Evolutionary conservation across 2,797 vertebrate species (phyloP), one percentile per base, ranked within the genome.

Genomic region (Crenuchus spilurus): DNA sequence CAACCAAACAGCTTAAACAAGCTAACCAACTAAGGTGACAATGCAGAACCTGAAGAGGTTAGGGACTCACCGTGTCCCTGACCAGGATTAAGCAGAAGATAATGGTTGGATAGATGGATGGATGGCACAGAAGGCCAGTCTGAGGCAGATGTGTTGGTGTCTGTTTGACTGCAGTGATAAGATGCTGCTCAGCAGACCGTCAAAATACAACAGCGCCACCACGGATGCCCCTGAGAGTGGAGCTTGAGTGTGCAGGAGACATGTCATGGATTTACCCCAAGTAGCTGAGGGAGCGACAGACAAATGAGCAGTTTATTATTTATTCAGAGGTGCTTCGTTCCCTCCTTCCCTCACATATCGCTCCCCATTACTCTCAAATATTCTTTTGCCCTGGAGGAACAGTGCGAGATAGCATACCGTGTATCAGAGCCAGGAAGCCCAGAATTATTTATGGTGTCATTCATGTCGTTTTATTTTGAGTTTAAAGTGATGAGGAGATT

Each of bases 301-400:
- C 58, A 80, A 72, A 79, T 72, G 24, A 62, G 41, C 28, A 46
- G 52, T 73, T 77, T 72, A 72, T 60, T 80, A 55, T 75, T 64
- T 72, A 58, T 60, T 48, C 33, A 60, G 37, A 49, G 35, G 20
- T 64, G 30, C 70, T 42, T 69, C 18, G 9, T 48, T 70, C 35
- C 35, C 39, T 39, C 55, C 18, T 10, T 65, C 49, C 16, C 35
- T 68, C 42, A 65, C 28, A 33, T 65, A 48, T 65, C 42, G 28
- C 42, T 65, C 30, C 42, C 30, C 30, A 35, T 67, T 51, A 67
- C 44, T 35, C 46, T 24, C 18, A 51, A 49, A 67, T 37, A 24
- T 35, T 35, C 46, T 16, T 28, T 18, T 46, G 39, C 24, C 60
- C 37, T 22, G 14, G 39, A 46, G 61, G 41, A 63, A 18, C 39